These are phyloP conservation scores for Mycalesis mineus DNA, from an alignment of 2,888 invertebrate species.

Conservation along the genomic window DNA sequence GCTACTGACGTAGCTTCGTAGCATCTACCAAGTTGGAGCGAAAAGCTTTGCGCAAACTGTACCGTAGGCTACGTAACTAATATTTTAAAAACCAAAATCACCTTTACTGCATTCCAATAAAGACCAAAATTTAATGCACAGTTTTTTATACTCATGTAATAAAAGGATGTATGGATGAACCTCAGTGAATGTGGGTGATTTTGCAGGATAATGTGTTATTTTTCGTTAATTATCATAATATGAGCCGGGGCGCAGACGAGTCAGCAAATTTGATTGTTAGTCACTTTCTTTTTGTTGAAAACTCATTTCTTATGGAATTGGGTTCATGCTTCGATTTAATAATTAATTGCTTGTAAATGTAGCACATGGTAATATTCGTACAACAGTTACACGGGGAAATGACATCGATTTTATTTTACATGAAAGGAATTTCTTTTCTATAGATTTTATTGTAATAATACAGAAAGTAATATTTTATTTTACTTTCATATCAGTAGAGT, in stretches of 20 bases:
- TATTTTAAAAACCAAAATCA: neutral
- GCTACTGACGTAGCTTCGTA: slow-evolving; percentile 58
- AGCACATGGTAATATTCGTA: neutral
- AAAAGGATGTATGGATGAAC: slow-evolving; percentile 9
- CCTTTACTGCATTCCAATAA: slow-evolving; percentile 2
- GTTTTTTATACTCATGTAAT: neutral
- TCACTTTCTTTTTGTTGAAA: slow-evolving; percentile 4
- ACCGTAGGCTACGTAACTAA: slow-evolving; percentile 5
- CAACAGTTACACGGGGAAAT: neutral
- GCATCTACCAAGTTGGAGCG: slow-evolving; percentile 35
- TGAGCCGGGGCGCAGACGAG: slow-evolving; percentile 1
- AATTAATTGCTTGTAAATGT: neutral
- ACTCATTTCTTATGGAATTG: slow-evolving; percentile 5
- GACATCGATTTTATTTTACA: neutral
- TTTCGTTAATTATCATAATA: slow-evolving; percentile 20
- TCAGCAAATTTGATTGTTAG: slow-evolving; percentile 10
- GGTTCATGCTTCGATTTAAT: neutral
- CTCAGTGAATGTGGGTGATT: slow-evolving; percentile 13
- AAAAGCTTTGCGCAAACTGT: slow-evolving; percentile 42
- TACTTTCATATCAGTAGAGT: too few species aligned
- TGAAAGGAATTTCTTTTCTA: too few species aligned
- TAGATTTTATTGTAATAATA: too few species aligned
- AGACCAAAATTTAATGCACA: neutral
- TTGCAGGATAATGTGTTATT: slow-evolving; percentile 9
- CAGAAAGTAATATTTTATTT: too few species aligned